Percentiles rank a stretch among this genome's conserved stretches.
phyloP scores from a whole-genome alignment of 1,140 invertebrate species.

The Papilio glaucus region DNA sequence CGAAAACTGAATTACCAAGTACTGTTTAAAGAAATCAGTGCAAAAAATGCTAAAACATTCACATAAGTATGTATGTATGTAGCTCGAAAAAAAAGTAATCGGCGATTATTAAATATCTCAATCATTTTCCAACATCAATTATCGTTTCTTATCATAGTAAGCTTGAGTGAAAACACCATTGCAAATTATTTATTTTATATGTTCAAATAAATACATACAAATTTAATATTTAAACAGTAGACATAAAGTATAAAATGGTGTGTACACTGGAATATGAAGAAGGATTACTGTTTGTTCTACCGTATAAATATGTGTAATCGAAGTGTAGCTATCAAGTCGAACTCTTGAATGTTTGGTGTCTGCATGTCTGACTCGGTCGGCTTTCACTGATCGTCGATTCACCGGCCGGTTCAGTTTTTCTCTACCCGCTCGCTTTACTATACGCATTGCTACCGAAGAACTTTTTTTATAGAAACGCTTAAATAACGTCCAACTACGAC shows the following conservation, averaged over 20 bases:
- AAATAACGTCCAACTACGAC: constrained; percentile 24
- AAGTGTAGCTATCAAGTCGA: constrained; percentile 43
- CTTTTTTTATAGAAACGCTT: constrained; percentile 33
- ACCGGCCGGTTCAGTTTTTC: constrained; percentile 51
- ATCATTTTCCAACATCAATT: constrained; percentile 47
- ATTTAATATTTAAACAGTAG: background rate
- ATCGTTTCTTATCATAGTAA: constrained; percentile 42
- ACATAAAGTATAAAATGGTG: background rate
- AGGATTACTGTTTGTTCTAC: constrained; percentile 14
- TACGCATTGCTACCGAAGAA: constrained; percentile 27
- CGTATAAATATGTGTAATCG: constrained; percentile 45
- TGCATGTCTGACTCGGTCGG: constrained; percentile 47
- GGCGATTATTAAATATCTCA: constrained; percentile 46
- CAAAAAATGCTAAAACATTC: constrained; percentile 9
- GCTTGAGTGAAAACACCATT: constrained; percentile 36
- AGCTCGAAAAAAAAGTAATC: constrained; percentile 30
- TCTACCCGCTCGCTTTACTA: constrained; percentile 18
- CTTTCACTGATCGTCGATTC: constrained; percentile 58
- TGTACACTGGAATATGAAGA: background rate
- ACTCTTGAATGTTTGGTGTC: constrained; percentile 45
- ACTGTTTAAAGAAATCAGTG: constrained; percentile 14
- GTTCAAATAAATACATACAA: background rate
- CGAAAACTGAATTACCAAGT: background rate
- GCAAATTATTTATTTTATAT: constrained; percentile 2
- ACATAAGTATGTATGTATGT: background rate